Evolutionary conservation across 2,888 invertebrate species (phyloP).

Genomic region (Cataglyphis albicans): DNA sequence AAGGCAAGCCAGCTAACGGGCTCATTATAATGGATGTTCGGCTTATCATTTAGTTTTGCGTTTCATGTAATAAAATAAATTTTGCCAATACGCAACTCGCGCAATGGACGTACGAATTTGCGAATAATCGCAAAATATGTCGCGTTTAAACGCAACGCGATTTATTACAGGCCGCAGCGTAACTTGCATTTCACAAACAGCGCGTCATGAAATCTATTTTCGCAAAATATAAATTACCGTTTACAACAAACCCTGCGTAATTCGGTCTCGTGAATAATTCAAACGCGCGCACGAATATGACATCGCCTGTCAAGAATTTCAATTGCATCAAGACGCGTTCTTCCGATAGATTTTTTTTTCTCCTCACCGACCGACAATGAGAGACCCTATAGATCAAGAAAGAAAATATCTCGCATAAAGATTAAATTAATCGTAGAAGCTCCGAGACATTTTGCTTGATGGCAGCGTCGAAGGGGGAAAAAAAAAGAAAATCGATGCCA

Average conservation of each 20-base stretch:
- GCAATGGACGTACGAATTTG: slow-evolving; percentile 53
- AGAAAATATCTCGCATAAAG: neutral
- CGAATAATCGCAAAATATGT: slow-evolving; percentile 56
- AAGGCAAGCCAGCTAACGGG: slow-evolving; percentile 44
- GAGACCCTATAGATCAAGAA: neutral
- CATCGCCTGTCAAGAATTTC: slow-evolving; percentile 43
- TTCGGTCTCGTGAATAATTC: slow-evolving; percentile 51
- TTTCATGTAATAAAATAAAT: slow-evolving; percentile 49
- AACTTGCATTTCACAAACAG: slow-evolving; percentile 52
- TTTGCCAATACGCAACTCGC: slow-evolving; percentile 44
- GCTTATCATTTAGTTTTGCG: slow-evolving; percentile 51
- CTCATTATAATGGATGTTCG: slow-evolving; percentile 55
- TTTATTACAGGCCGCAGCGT: slow-evolving; percentile 46
- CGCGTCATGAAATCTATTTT: slow-evolving; percentile 50
- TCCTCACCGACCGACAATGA: neutral
- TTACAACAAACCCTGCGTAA: slow-evolving; percentile 51
- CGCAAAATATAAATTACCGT: slow-evolving; percentile 55
- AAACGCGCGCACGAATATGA: slow-evolving; percentile 24
- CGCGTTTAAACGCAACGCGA: slow-evolving; percentile 49
- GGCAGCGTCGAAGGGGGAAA: neutral
- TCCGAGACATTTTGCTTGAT: neutral
- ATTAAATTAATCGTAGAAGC: slow-evolving; percentile 12
- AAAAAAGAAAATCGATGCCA: slow-evolving; percentile 6
- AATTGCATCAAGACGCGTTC: slow-evolving; percentile 7
- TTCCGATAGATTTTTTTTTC: neutral